Conservation (phyloP, 1,140 invertebrate species). For the roundworm (Caenorhabditis elegans) region WBcel235 BX284606.5:10109001-10109500, state of each 20-base stretch:
- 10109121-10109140: too few relatives aligned
- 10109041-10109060: too few relatives aligned
- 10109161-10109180: too few relatives aligned
- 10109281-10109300: constrained; percentile 54
- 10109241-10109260: constrained; percentile 63
- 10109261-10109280: constrained; percentile 59
- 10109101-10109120: too few relatives aligned
- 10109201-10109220: constrained; percentile 56
- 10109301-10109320: constrained; percentile 65
- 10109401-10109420: background rate
- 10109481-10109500: constrained; percentile 37
- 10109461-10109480: constrained; percentile 56
- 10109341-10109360: background rate
- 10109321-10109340: constrained; percentile 59
- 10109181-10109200: constrained; percentile 63
- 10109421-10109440: constrained; percentile 65
- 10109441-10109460: constrained; percentile 66
- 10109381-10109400: too few relatives aligned
- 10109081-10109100: too few relatives aligned
- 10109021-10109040: too few relatives aligned
- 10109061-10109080: too few relatives aligned
- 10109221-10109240: constrained; percentile 60
- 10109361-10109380: too few relatives aligned
- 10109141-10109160: too few relatives aligned
- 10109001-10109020: too few relatives aligned